phyloP scores from a whole-genome alignment of 2,888 invertebrate genomes.

The Calliphora vomitoria region DNA sequence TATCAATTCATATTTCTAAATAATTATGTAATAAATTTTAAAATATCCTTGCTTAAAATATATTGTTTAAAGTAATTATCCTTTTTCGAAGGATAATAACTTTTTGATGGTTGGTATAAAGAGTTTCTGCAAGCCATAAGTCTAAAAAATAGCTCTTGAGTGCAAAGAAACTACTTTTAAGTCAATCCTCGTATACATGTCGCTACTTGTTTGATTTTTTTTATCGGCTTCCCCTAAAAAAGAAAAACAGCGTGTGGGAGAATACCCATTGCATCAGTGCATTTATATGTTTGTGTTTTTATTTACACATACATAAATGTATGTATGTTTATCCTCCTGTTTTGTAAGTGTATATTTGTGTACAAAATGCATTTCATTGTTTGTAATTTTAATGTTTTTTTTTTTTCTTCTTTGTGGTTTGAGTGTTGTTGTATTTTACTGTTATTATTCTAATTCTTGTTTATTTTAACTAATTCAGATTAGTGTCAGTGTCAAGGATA shows the following conservation, averaged over 20 bases:
- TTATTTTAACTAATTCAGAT: constrained; percentile 69
- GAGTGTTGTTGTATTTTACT: constrained; percentile 63
- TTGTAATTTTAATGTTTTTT: constrained; percentile 51
- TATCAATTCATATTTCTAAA: too few relatives aligned
- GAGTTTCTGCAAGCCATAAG: too few relatives aligned
- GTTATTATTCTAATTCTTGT: constrained; percentile 72
- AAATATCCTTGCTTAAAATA: too few relatives aligned
- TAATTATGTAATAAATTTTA: too few relatives aligned
- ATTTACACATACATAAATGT: not conserved
- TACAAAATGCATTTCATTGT: constrained; percentile 67
- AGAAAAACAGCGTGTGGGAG: not conserved
- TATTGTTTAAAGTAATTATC: too few relatives aligned
- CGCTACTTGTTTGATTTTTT: constrained; percentile 7
- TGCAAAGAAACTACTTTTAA: not conserved
- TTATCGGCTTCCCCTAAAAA: constrained; percentile 34
- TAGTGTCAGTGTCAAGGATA: constrained; percentile 74
- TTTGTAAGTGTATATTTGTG: not conserved
- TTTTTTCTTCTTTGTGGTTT: constrained; percentile 49
- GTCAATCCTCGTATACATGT: not conserved
- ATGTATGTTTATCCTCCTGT: not conserved
- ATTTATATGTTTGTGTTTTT: not conserved
- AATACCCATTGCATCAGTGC: constrained; percentile 20
- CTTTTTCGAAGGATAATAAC: too few relatives aligned
- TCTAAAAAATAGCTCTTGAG: too few relatives aligned
- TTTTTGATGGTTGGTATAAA: too few relatives aligned